phyloP scores from a whole-genome alignment of 2,888 invertebrate genomes.

The Anticlea derivata region DNA sequence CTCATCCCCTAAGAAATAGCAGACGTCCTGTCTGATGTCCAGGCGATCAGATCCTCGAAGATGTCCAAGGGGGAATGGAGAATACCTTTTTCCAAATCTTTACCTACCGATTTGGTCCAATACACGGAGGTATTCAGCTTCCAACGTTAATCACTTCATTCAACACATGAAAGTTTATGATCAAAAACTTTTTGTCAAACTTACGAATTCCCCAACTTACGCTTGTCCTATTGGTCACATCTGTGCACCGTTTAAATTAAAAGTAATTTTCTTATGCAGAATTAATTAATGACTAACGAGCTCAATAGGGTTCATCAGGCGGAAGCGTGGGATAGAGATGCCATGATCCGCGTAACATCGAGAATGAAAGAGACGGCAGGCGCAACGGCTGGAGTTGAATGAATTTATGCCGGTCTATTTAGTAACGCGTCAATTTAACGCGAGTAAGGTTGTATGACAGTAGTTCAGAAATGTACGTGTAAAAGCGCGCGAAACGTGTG shows the following conservation, averaged over 20 bases:
- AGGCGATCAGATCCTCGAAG: too few species aligned
- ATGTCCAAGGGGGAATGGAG: too few species aligned
- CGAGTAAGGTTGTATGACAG: slow-evolving; percentile 67
- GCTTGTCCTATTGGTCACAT: slow-evolving; percentile 52
- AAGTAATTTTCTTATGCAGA: slow-evolving; percentile 84
- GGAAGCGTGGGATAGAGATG: slow-evolving; percentile 68
- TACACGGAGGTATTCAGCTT: too few species aligned
- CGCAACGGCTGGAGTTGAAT: slow-evolving; percentile 76
- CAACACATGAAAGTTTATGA: not conserved
- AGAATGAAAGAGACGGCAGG: slow-evolving; percentile 50
- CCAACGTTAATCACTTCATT: too few species aligned
- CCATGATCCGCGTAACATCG: slow-evolving; percentile 30
- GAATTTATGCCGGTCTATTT: slow-evolving; percentile 82
- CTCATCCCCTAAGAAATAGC: too few species aligned
- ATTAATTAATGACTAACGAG: slow-evolving; percentile 84
- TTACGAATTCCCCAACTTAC: slow-evolving; percentile 16
- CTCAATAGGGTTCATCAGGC: slow-evolving; percentile 83
- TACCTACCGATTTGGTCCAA: too few species aligned
- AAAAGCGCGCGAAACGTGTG: slow-evolving; percentile 69
- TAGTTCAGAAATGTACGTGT: slow-evolving; percentile 29
- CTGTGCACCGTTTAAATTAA: slow-evolving; percentile 81
- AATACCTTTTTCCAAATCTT: too few species aligned
- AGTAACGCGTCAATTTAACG: slow-evolving; percentile 82
- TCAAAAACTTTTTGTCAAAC: slow-evolving; percentile 7
- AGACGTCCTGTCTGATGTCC: too few species aligned